Evolutionary conservation across 2,888 invertebrate genomes (phyloP).

Genomic region (Danaus chrysippus): DNA sequence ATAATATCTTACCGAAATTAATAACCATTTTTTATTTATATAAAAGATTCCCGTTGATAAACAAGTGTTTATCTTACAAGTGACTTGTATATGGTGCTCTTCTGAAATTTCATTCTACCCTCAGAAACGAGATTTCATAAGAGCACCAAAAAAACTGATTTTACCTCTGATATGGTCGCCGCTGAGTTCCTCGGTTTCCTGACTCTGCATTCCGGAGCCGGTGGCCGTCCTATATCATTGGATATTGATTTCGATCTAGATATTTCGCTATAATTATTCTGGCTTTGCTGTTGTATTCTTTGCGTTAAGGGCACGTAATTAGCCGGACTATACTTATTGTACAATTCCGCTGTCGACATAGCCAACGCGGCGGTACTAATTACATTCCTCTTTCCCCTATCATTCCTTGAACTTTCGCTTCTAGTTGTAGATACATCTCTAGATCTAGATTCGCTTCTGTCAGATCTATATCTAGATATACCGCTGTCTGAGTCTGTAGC

Average conservation of each 20-base stretch:
- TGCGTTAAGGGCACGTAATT: constrained; percentile 83
- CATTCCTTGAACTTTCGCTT: constrained; percentile 73
- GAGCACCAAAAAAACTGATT: constrained; percentile 18
- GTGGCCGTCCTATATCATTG: constrained; percentile 78
- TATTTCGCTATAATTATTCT: constrained; percentile 60
- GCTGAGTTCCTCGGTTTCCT: constrained; percentile 62
- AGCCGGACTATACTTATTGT: constrained; percentile 87
- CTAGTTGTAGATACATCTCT: constrained; percentile 76
- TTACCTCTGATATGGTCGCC: constrained; percentile 65
- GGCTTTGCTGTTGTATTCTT: constrained; percentile 55
- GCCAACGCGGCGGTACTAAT: constrained; percentile 73
- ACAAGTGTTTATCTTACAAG: constrained; percentile 29
- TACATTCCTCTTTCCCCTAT: constrained; percentile 64
- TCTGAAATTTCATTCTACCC: not conserved
- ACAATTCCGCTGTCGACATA: constrained; percentile 83
- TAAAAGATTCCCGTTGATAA: constrained; percentile 51
- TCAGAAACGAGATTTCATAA: not conserved
- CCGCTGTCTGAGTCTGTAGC: constrained; percentile 72
- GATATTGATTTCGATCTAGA: constrained; percentile 78
- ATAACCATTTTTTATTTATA: not conserved
- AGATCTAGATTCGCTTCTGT: constrained; percentile 74
- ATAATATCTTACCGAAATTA: too few relatives aligned
- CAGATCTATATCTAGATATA: constrained; percentile 57
- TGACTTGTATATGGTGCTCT: not conserved
- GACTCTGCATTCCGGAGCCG: constrained; percentile 57